Evolutionary conservation across 2,888 invertebrate genomes (phyloP), one percentile per base, ranked within the genome.

Genomic region (Eupithecia vulgata): DNA sequence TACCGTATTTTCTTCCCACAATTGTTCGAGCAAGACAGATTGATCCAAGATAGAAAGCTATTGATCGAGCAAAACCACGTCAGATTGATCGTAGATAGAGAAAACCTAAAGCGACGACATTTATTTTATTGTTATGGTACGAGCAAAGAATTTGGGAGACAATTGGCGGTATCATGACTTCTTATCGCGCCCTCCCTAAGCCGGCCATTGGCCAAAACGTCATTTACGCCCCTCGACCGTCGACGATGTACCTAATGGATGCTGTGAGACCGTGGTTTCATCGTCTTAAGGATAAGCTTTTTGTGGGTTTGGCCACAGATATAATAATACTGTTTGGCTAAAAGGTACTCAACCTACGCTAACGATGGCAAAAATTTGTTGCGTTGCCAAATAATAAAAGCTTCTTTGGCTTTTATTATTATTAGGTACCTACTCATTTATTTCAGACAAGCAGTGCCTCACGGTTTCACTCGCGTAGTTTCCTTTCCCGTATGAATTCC

Each of bases 201-300:
- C 80, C 89, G 87, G 87, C 85, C 88, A 91, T 92, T 92, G 92
- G 93, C 86, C 89, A 88, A 65, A 81, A 84, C 82, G 83, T 74
- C 88, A 87, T 90, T 88, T 86, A 90, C 92, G 92, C 92, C 92
- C 75, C 92, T 87, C 84, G 61, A 72, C 71, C 75, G 70, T 70
- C 75, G 70, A 67, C 30, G 30, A 67, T 59, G 61, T 72, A n/a
- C n/a, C n/a, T n/a, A 72, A 75, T 67, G 48, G 67, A 72, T 66
- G 66, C 59, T 72, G 65, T 59, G 65, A 21, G 72, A 68, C 59
- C 34, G 67, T 67, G 66, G 40, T 37, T 68, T 61, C 68, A 69
- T 67, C 68, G 67, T 65, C 71, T 70, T 67, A 25, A 4, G 15
- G 52, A 66, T 71, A 48, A 57, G 37, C n/a, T 70, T 62, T 68